These are phyloP conservation scores for Onychomys arenicola DNA, from an alignment of 2,797 vertebrate species.

Conservation along the genomic window DNA sequence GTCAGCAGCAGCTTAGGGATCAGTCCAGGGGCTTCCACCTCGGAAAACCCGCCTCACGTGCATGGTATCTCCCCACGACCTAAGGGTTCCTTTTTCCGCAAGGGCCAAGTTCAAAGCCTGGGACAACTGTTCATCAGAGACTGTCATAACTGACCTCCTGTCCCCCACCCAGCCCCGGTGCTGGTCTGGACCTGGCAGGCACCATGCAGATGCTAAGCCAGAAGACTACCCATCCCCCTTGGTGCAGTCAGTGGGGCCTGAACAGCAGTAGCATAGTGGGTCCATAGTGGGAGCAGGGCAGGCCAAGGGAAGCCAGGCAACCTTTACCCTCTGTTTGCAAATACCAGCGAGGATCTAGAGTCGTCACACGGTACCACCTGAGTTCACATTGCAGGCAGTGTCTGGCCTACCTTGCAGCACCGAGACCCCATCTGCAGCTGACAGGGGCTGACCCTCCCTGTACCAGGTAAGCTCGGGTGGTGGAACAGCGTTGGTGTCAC, in stretches of 20 bases:
- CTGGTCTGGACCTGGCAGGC: neutral
- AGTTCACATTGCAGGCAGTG: neutral
- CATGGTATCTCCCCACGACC: fast-evolving
- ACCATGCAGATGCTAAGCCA: fast-evolving
- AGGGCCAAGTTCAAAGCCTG: neutral
- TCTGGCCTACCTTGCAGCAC: constrained; percentile 90
- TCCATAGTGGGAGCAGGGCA: neutral
- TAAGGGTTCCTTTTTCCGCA: neutral
- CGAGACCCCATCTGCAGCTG: constrained; percentile 84
- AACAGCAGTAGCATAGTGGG: neutral
- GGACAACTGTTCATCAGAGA: neutral
- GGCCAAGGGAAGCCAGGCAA: neutral
- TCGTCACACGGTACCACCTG: fast-evolving
- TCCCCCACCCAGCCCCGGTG: fast-evolving
- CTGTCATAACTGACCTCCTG: fast-evolving
- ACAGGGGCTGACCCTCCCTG: constrained; percentile 90
- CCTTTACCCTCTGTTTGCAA: neutral
- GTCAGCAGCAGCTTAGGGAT: neutral
- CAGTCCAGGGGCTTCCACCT: neutral
- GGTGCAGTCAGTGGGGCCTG: neutral
- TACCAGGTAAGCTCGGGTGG: constrained; percentile 93
- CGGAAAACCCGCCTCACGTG: neutral
- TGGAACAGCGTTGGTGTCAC: constrained; percentile 93
- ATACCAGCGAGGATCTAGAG: neutral
- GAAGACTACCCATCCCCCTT: fast-evolving